Conservation (phyloP, 64 coral and sea anemone genomes). For the Platygyra sinensis region DNA sequence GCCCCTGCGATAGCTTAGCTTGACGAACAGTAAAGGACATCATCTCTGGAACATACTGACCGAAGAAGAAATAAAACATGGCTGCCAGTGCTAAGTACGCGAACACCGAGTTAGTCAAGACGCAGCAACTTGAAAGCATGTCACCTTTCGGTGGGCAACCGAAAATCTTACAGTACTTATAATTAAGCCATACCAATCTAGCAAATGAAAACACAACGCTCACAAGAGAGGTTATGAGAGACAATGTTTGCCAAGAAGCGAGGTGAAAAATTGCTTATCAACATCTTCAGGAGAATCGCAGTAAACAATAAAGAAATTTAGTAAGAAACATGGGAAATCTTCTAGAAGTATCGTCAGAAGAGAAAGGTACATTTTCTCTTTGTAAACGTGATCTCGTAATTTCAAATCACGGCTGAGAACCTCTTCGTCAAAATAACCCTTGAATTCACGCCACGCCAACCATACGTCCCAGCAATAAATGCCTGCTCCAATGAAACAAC, state of each 20-base stretch:
- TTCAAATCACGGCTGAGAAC: neutral
- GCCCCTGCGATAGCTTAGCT: neutral
- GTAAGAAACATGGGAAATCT: neutral
- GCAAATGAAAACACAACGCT: neutral
- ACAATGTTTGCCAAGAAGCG: neutral
- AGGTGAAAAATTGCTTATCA: neutral
- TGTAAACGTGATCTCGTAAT: neutral
- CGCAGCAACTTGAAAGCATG: neutral
- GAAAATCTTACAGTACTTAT: neutral
- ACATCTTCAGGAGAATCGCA: slow-evolving; percentile 17
- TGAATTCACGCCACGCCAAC: slow-evolving; percentile 2
- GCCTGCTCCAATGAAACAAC: neutral
- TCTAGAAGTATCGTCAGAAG: neutral
- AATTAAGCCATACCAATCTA: slow-evolving; percentile 10
- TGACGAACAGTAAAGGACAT: neutral
- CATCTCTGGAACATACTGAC: neutral
- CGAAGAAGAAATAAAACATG: slow-evolving; percentile 15
- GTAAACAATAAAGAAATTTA: slow-evolving; percentile 5
- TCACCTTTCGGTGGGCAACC: neutral
- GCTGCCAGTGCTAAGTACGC: neutral
- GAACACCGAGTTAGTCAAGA: neutral
- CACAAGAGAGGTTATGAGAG: neutral
- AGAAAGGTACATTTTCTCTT: slow-evolving; percentile 18
- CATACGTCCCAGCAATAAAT: slow-evolving; percentile 10
- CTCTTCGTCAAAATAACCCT: neutral